Evolutionary conservation across 2,113 vertebrate species (phyloP), one percentile per base, ranked within the genome.

Genomic region (Anhinga anhinga): DNA sequence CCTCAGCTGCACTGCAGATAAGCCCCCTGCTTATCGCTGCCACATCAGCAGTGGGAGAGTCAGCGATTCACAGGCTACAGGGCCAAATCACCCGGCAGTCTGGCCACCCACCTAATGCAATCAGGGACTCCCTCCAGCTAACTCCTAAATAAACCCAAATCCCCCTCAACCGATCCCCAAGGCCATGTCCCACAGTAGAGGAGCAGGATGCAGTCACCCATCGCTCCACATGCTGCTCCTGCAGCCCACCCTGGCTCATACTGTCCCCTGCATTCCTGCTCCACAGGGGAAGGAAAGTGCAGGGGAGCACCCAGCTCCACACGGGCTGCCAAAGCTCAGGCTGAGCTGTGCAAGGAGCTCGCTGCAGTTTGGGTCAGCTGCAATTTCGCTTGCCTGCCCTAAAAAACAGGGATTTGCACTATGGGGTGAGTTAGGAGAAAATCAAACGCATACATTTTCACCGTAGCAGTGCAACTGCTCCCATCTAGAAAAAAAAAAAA

Each of bases 221-320:
- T 3, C 2, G 7, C 88, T 69, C 71, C 61, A 14, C 32, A 1
- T 0, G 4, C 29, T 52, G 61, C 11, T 88, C 77, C 82, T 1
- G 0, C 62, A 83, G 53, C 86, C 49, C 3, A 0, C 27, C 70
- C 61, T 3, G 1, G 55, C 63, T 81, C 58, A 15, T 2, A 0
- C 44, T 32, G 42, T 23, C 15, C 17, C n/a, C 67, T 2, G 3
- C 32, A 34, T 10, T 58, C 47, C 84, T 32, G 34, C 44, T 86
- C 58, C 7, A 0, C 0, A 1, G 42, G 18, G 36, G 20, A 34
- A 15, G 15, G 34, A 25, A 50, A 77, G 52, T 1, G 0, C 2
- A 0, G 9, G 22, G 45, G 7, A 52, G 53, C 29, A 55, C 15
- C 47, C 56, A n/a, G 70, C 66, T 42, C 66, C 1, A 1, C 49